Base-by-base conservation (phyloP, 2,113 vertebrate genomes). In the Callocephalon fimbriatum region DNA sequence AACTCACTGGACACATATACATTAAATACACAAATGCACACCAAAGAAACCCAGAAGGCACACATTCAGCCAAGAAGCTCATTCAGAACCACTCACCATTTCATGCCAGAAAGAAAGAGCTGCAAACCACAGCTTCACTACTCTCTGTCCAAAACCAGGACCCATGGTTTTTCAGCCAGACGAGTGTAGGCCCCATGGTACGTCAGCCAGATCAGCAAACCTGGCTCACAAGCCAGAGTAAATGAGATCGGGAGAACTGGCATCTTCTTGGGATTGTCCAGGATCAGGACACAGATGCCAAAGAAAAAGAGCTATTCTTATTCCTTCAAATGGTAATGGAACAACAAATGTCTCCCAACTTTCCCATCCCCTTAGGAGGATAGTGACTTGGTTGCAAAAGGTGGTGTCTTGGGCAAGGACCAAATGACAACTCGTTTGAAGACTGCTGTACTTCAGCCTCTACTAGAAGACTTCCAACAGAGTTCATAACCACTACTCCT, bases 101-200 rank as follows among this genome's bases (percentile, higher is more conserved):
- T 82, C 72, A 92, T 1, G 1, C 12, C 56, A 84, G 32, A 58
- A 81, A 4, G n/a, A 54, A 3, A 1, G 5, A 86, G 67, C 44
- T 0, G 0, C 0, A 10, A 81, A 47, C 61, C 31, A 51, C 56
- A 54, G 68, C 40, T 83, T 73, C 0, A 0, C 58, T 50, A 50
- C 35, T 37, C 27, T 38, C 35, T 42, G 16, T 58, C 54, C 63
- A 74, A 88, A 93, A 54, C 10, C 38, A 73, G 61, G 72, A 78
- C 9, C 2, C 54, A n/a, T 8, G 8, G 32, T 58, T 58, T 58
- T 58, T n/a, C 54, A 58, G 54, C 54, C 54, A 58, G 54, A 5
- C 42, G 37, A 61, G 13, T 1, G 2, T 7, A 17, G 82, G 72
- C 44, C 44, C 79, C n/a, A 4, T 1, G 19, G n/a, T 25, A 32